A percentile compares a stretch with the other conserved stretches of the same genome.
phyloP scores from a whole-genome alignment of 2,888 invertebrate species.

The Ecliptopera silaceata region DNA sequence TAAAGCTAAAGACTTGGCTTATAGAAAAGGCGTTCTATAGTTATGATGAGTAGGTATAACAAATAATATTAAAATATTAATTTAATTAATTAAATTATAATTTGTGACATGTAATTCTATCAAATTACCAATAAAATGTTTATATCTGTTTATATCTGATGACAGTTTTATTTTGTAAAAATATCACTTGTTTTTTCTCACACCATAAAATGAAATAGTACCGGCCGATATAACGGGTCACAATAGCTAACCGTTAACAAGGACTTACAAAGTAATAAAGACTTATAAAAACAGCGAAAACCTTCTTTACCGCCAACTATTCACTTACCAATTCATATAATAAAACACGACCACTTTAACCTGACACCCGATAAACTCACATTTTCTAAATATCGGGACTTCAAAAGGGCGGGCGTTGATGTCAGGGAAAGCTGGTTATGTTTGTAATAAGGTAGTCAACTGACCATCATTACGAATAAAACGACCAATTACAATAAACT shows the following conservation, averaged over 20 bases:
- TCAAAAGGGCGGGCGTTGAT: conserved; percentile 21
- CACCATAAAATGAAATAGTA: conserved; percentile 16
- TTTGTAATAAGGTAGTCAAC: conserved; percentile 45
- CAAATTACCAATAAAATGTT: too few species aligned
- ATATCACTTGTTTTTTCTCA: too few species aligned
- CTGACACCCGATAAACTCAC: conserved; percentile 34
- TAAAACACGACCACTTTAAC: conserved; percentile 40
- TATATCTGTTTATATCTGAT: too few species aligned
- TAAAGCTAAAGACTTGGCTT: too few species aligned
- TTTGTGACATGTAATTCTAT: too few species aligned
- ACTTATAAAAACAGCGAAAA: conserved; percentile 35
- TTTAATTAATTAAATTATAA: too few species aligned
- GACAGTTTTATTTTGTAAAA: too few species aligned
- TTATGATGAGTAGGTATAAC: too few species aligned
- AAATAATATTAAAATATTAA: too few species aligned
- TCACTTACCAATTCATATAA: conserved; percentile 51
- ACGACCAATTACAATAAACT: conserved; percentile 77
- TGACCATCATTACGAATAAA: conserved; percentile 63
- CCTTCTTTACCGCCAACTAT: conserved; percentile 31
- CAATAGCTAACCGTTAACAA: conserved; percentile 33
- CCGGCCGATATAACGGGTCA: conserved; percentile 18
- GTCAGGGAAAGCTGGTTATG: conserved; percentile 41
- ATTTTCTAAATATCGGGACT: neutral
- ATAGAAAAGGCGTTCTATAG: too few species aligned
- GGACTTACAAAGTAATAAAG: conserved; percentile 33